Conservation (phyloP, 2,888 invertebrate species). For the Rutpela maculata region DNA sequence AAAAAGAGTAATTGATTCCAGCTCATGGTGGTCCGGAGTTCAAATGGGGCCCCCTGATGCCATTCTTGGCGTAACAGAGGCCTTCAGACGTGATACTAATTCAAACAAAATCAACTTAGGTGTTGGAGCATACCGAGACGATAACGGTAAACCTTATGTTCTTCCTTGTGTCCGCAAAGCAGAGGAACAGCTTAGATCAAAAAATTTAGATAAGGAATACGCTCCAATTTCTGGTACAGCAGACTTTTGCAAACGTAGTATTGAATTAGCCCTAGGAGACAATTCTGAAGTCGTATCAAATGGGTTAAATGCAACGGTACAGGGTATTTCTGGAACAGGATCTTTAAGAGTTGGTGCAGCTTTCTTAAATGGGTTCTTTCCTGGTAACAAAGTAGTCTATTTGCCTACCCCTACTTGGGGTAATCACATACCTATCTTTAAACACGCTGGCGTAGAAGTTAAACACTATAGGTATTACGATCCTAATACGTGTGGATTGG, state of each 20-base stretch:
- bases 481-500: conserved; percentile 93
- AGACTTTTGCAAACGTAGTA: conserved; percentile 89
- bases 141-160: conserved; percentile 96
- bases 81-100: conserved; percentile 92
- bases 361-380: conserved; percentile 89
- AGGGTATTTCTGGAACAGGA: conserved; percentile 97
- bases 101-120: conserved; percentile 98
- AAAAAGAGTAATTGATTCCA: conserved; percentile 69
- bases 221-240: conserved; percentile 92
- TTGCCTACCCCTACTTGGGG: conserved; percentile 98
- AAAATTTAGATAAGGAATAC: conserved; percentile 94
- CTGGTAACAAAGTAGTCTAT: conserved; percentile 88
- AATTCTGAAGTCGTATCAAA: conserved; percentile 81
- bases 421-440: conserved; percentile 97
- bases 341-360: conserved; percentile 94
- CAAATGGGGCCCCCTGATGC: conserved; percentile 98
- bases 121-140: conserved; percentile 97
- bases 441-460: conserved; percentile 88
- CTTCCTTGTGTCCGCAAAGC: conserved; percentile 93
- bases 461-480: conserved; percentile 97
- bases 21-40: conserved; percentile 92
- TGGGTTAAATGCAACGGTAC: conserved; percentile 84
- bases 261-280: conserved; percentile 92
- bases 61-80: conserved; percentile 98
- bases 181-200: conserved; percentile 83